Conservation (phyloP, 1,140 invertebrate genomes). For the Eueides isabella region DNA sequence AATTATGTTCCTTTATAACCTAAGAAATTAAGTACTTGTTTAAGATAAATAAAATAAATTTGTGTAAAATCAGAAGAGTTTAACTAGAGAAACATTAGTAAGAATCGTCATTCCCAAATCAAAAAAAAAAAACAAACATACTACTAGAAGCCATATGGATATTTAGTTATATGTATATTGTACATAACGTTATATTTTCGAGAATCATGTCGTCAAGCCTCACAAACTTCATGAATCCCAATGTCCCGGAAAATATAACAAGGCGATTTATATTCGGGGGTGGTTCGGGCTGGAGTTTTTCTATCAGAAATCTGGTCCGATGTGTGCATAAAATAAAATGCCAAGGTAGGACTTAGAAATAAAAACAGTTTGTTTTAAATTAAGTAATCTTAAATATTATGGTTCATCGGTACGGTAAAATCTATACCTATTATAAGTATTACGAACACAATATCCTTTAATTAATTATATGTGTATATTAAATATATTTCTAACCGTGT, state of each 20-base stretch:
- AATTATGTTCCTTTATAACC: too few species aligned
- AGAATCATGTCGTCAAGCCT: conserved; percentile 63
- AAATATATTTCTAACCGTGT: not conserved
- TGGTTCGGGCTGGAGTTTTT: conserved; percentile 66
- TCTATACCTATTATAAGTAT: not conserved
- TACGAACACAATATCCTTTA: too few species aligned
- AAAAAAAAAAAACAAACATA: not conserved
- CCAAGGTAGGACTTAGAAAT: conserved; percentile 46
- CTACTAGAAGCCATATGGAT: not conserved
- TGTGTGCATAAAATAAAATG: conserved; percentile 52
- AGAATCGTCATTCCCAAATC: not conserved
- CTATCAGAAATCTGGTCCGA: conserved; percentile 69
- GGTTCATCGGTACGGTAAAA: not conserved
- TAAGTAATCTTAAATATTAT: not conserved
- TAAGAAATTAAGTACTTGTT: too few species aligned
- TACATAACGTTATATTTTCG: conserved; percentile 21
- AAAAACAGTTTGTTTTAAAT: conserved; percentile 39
- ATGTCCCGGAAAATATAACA: conserved; percentile 80
- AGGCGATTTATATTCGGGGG: conserved; percentile 80
- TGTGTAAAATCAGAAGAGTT: too few species aligned
- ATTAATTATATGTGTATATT: too few species aligned
- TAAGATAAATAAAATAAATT: too few species aligned
- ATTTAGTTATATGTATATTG: not conserved
- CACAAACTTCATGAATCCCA: conserved; percentile 79
- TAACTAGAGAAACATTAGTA: not conserved